phyloP scores from a whole-genome alignment of 2,797 vertebrate species.

The Menidia menidia region DNA sequence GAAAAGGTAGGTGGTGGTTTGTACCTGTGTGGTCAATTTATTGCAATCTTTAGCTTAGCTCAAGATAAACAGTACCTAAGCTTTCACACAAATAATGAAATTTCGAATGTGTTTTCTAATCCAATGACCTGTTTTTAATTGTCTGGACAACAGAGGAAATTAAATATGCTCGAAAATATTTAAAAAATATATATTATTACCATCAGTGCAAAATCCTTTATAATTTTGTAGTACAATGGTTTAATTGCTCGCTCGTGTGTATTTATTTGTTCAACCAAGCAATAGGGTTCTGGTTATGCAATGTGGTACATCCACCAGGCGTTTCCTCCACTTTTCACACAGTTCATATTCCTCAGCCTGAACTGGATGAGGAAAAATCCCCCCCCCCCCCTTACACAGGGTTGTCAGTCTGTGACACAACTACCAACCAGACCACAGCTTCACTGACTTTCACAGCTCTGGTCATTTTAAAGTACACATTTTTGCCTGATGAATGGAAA shows the following conservation, averaged over 20 bases:
- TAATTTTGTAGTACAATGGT: no score
- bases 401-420: constrained; percentile 8
- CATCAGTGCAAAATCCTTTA: not conserved
- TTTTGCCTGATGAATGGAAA: constrained; percentile 7
- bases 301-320: not conserved
- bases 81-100: not conserved
- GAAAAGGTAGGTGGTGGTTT: constrained; percentile 2
- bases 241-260: not conserved
- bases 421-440: constrained; percentile 1
- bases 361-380: not conserved
- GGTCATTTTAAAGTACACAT: constrained; percentile 3
- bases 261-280: not conserved
- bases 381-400: not conserved
- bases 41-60: not conserved
- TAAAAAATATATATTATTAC: no score
- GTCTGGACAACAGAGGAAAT: not conserved
- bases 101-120: not conserved
- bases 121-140: constrained; percentile 1
- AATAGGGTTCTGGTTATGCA: not conserved
- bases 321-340: not conserved
- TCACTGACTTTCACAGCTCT: constrained; percentile 17
- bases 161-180: not conserved
- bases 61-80: not conserved
- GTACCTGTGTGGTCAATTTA: constrained; percentile 5
- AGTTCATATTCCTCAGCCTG: not conserved